Evolutionary conservation across 2,797 vertebrate species (phyloP).

Genomic region (Yasuhikotakia modesta): DNA sequence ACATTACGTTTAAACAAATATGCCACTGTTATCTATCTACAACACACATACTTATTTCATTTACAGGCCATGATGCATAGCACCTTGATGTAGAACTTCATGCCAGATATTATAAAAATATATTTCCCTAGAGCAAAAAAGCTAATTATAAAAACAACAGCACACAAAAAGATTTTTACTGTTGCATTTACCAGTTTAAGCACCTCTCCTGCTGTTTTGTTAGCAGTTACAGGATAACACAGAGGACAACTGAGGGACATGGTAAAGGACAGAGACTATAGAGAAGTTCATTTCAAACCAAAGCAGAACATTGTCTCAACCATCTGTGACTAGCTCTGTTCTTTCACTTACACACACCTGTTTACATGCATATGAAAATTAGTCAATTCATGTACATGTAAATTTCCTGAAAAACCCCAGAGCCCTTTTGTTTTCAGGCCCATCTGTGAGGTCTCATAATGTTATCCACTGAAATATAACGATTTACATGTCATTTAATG

Average conservation of each 20-base stretch:
- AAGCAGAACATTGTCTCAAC: constrained; percentile 3
- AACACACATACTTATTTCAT: neutral
- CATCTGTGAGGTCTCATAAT: neutral
- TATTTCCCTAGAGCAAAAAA: constrained; percentile 15
- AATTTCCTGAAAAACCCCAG: neutral
- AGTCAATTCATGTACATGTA: neutral
- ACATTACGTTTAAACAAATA: constrained; percentile 1
- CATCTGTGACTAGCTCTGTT: constrained; percentile 14
- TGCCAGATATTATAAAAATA: neutral
- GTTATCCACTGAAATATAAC: constrained; percentile 7
- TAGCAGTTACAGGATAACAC: constrained; percentile 42
- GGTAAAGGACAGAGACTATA: neutral
- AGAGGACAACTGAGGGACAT: neutral
- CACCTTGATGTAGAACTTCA: constrained; percentile 7
- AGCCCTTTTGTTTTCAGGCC: neutral
- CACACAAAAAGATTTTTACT: constrained; percentile 29
- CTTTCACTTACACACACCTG: constrained; percentile 17
- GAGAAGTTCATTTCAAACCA: constrained; percentile 12
- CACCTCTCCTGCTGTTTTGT: constrained; percentile 44
- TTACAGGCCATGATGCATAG: neutral
- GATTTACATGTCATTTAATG: neutral
- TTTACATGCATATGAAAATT: neutral
- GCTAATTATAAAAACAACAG: constrained; percentile 34
- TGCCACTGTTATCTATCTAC: neutral
- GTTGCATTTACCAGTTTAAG: constrained; percentile 30